Base-by-base conservation (phyloP, 2,888 invertebrate species). In the Ischnus inquisitorius region DNA sequence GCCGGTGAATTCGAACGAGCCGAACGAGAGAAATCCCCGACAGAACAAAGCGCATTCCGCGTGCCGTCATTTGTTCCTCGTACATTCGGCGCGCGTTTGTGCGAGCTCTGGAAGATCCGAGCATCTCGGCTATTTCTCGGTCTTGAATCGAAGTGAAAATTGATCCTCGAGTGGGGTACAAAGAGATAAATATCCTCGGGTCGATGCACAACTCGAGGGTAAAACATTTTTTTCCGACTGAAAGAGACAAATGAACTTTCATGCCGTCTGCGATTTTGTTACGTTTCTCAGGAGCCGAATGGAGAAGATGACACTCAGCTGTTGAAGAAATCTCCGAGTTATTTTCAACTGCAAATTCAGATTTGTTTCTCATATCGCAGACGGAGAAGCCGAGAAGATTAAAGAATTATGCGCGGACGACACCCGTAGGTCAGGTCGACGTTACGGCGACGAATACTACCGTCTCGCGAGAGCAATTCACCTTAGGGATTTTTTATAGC, bases 21-120 rank as follows among this genome's bases (percentile, higher is more conserved):
- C 80, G 87, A 89, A 87, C 86, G 88, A 89, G 89, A 91, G 77
- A 82, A 79, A 84, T n/a, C 77, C 34, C 48, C 48, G 82, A 82
- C 48, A 83, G 90, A 92, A 92, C 92, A 92, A 93, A 92, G 92
- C 89, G 85, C 92, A 93, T 93, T 92, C 92, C 91, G 88, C 90
- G 85, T 89, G 85, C 89, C 87, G 87, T 90, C 89, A 91, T 92
- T 92, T 92, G 91, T 91, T 91, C 88, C 90, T 89, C 77, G 76
- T 64, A 25, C 64, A 43, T n/a, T 34, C 65, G 12, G 51, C 19
- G 25, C 41, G 48, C 22, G 41, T 41, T 48, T 34, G 28, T 76
- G 28, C 6, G 60, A 68, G 68, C 10, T 68, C 76, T 68, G 16
- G 43, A 54, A 34, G 43, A 16, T 65, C 5, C 5, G 46, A 16